Conservation (phyloP, 2,113 vertebrate species). For the Pituophis catenifer region DNA sequence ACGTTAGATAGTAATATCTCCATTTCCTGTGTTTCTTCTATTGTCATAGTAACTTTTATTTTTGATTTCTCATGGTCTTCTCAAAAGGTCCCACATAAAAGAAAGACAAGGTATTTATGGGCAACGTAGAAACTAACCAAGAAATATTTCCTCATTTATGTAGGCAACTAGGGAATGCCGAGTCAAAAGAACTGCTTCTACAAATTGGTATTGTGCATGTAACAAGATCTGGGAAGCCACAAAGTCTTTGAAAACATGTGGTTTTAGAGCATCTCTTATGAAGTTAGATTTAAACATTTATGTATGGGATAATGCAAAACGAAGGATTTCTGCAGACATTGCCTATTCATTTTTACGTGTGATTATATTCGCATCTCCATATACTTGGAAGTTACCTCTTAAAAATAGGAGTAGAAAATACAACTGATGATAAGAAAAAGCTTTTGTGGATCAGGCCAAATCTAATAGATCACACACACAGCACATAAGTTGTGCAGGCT, state of each 20-base stretch:
- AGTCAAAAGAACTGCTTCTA: neutral
- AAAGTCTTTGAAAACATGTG: neutral
- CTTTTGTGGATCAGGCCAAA: neutral
- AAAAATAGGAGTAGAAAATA: neutral
- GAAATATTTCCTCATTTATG: neutral
- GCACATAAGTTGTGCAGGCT: neutral
- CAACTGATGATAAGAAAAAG: neutral
- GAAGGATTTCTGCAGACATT: neutral
- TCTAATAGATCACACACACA: neutral
- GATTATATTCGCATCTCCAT: neutral
- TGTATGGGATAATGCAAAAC: neutral
- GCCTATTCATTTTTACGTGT: neutral
- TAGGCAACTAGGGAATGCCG: neutral
- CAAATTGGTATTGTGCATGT: neutral
- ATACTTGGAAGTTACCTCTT: too few species aligned
- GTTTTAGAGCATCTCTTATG: neutral
- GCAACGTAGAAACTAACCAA: neutral
- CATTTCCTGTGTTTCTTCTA: neutral
- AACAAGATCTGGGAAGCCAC: neutral
- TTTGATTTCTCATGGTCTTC: neutral
- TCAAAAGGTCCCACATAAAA: too few species aligned
- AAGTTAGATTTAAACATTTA: neutral
- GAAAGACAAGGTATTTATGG: neutral
- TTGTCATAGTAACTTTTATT: neutral
- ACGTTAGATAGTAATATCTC: neutral